Evolutionary conservation across 1,140 invertebrate species (phyloP).

Genomic region (Vanessa atalanta): DNA sequence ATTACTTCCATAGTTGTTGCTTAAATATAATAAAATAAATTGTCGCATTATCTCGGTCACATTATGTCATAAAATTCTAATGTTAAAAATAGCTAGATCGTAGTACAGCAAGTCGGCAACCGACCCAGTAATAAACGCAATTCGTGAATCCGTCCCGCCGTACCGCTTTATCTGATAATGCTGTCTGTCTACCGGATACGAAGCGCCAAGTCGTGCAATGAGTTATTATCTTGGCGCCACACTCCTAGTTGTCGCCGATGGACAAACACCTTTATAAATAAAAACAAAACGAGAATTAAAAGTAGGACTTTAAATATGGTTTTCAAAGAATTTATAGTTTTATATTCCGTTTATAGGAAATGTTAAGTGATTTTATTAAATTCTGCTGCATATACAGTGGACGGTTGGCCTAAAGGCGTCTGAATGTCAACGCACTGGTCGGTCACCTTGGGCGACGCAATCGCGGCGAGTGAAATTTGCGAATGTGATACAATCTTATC

Average conservation of each 20-base stretch:
- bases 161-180: slow-evolving; percentile 34
- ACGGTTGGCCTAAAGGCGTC: slow-evolving; percentile 51
- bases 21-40: slow-evolving; percentile 11
- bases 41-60: slow-evolving; percentile 17
- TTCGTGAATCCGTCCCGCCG: slow-evolving; percentile 31
- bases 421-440: slow-evolving; percentile 72
- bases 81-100: slow-evolving; percentile 18
- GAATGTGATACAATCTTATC: slow-evolving; percentile 37
- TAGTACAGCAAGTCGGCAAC: slow-evolving; percentile 13
- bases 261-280: background rate
- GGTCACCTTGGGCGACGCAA: slow-evolving; percentile 65
- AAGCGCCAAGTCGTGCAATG: slow-evolving; percentile 3
- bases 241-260: slow-evolving; percentile 7
- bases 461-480: slow-evolving; percentile 48
- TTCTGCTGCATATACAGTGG: slow-evolving; percentile 16
- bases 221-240: background rate
- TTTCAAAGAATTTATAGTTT: too few species aligned
- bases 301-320: too few species aligned
- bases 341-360: background rate
- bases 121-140: slow-evolving; percentile 37
- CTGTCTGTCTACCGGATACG: slow-evolving; percentile 3
- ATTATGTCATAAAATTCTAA: slow-evolving; percentile 23
- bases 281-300: too few species aligned
- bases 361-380: background rate
- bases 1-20: background rate